Evolutionary conservation across 2,888 invertebrate species (phyloP).

Genomic region (Drosophila engyochracea): DNA sequence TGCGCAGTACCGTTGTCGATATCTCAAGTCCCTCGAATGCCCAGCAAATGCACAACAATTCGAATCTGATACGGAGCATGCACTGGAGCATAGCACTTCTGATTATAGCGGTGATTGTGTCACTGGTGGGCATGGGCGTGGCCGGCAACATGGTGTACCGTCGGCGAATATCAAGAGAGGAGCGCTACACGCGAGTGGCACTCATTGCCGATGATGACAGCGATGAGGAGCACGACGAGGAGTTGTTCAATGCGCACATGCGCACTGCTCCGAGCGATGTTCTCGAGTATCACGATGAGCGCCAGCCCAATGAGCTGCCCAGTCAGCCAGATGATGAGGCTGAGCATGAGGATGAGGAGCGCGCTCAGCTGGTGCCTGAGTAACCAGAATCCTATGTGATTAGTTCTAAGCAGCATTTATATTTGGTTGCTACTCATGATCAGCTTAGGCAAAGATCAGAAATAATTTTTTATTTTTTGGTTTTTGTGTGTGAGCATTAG

Average conservation of each 20-base stretch:
- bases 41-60: slow-evolving; percentile 2
- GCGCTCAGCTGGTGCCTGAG: slow-evolving; percentile 26
- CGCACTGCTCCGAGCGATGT: slow-evolving; percentile 15
- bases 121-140: slow-evolving; percentile 41
- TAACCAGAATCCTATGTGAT: slow-evolving; percentile 1
- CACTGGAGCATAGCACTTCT: slow-evolving; percentile 68
- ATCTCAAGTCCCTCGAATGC: slow-evolving; percentile 27
- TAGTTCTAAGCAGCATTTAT: slow-evolving; percentile 14
- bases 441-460: background rate
- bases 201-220: slow-evolving; percentile 67
- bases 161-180: slow-evolving; percentile 31
- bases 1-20: slow-evolving; percentile 75
- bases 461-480: background rate
- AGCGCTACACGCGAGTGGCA: slow-evolving; percentile 78
- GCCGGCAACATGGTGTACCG: slow-evolving; percentile 47
- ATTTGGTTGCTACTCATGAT: slow-evolving; percentile 17
- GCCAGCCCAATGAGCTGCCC: slow-evolving; percentile 5
- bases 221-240: slow-evolving; percentile 57
- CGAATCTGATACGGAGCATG: slow-evolving; percentile 33
- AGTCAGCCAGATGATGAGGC: slow-evolving; percentile 8
- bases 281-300: slow-evolving; percentile 60
- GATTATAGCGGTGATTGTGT: slow-evolving; percentile 52
- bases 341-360: slow-evolving; percentile 12
- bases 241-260: slow-evolving; percentile 48
- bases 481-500: background rate